phyloP scores from a whole-genome alignment of 2,113 vertebrate species.

The Thryonomys swinderianus region DNA sequence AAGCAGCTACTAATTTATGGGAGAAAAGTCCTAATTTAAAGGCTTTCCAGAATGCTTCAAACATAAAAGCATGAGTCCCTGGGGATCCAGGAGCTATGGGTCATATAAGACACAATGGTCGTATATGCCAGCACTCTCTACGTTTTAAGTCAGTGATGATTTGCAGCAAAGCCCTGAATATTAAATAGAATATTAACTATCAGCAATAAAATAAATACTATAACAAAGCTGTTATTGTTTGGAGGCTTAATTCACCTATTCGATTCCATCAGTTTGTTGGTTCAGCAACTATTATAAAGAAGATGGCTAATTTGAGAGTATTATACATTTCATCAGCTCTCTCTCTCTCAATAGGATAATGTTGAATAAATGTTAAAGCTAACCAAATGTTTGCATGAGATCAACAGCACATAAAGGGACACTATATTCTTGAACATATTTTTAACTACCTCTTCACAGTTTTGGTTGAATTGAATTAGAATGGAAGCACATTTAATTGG shows the following conservation, averaged over 20 bases:
- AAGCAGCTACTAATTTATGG: not conserved
- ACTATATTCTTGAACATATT: not conserved
- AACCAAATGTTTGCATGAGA: not conserved
- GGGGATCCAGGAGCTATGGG: not conserved
- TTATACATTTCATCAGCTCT: not conserved
- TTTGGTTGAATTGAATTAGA: not conserved
- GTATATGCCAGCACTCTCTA: fast-evolving
- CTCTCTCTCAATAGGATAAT: not conserved
- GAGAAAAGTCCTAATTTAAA: not conserved
- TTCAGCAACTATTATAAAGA: not conserved
- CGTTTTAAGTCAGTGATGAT: not conserved
- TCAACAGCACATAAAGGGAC: not conserved
- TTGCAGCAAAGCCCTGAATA: not conserved
- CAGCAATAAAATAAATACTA: not conserved
- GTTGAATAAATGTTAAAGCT: not conserved
- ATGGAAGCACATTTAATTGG: not conserved
- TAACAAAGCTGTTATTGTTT: not conserved
- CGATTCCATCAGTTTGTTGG: not conserved
- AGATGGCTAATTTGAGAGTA: not conserved
- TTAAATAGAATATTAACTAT: not conserved
- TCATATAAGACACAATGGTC: not conserved
- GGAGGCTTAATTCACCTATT: not conserved
- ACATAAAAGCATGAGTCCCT: not conserved
- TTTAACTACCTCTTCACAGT: not conserved
- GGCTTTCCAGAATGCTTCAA: not conserved